Evolutionary conservation across 1,140 invertebrate species (phyloP).

Genomic region (Macrobrachium rosenbergii): DNA sequence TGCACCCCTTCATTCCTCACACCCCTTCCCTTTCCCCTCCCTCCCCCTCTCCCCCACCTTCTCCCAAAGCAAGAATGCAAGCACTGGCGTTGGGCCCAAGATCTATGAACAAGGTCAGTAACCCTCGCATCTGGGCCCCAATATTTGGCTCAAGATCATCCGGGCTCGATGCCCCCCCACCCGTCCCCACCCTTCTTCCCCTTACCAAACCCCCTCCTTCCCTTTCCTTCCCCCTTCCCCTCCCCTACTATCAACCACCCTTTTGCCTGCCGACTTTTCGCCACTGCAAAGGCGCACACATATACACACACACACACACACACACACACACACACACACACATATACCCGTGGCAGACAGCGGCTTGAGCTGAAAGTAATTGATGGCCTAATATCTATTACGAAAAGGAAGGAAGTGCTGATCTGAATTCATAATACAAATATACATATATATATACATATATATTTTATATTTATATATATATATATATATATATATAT

Average conservation of each 20-base stretch:
- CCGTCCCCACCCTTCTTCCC: constrained; percentile 2
- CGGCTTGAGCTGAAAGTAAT: no score
- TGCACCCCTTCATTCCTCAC: not conserved
- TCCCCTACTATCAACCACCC: not conserved
- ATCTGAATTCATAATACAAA: no score
- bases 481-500: no score
- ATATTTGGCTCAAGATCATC: constrained; percentile 40
- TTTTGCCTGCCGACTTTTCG: not conserved
- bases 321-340: no score
- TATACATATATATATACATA: no score
- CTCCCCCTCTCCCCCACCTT: not conserved
- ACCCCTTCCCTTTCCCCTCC: not conserved
- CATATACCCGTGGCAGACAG: no score
- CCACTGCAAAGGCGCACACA: no score
- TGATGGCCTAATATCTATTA: no score
- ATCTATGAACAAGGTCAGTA: constrained; percentile 48
- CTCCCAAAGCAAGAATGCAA: not conserved
- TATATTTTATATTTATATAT: no score
- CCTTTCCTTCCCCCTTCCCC: not conserved
- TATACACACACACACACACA: no score
- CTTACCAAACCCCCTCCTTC: not conserved
- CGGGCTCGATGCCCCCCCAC: not conserved
- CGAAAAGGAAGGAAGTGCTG: no score
- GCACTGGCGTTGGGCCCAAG: not conserved
- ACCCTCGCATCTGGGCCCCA: constrained; percentile 44